Conservation (phyloP, 2,888 invertebrate species). For the Adela reaumurella region DNA sequence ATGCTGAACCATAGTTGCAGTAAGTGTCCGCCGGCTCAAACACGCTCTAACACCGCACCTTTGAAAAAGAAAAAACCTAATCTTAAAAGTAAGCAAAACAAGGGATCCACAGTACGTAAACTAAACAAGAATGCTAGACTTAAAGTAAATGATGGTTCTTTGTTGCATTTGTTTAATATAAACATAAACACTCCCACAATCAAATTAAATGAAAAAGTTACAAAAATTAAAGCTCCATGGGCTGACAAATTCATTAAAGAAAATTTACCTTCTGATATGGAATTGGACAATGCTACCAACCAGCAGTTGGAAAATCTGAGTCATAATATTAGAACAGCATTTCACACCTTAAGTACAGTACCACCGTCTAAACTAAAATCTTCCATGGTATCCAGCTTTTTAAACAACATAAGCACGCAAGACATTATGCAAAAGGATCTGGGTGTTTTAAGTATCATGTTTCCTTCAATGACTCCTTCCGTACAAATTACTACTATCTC, state of each 20-base stretch:
- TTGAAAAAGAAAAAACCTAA: background rate
- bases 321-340: background rate
- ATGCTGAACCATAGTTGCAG: background rate
- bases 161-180: no score
- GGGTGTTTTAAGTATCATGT: no score
- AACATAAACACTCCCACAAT: no score
- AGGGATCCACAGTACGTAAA: no score
- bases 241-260: background rate
- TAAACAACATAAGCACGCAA: no score
- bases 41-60: background rate
- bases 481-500: no score
- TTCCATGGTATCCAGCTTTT: no score
- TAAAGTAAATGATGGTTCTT: no score
- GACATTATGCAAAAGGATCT: no score
- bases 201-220: background rate
- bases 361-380: background rate
- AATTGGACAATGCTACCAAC: background rate
- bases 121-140: no score
- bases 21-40: background rate
- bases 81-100: background rate
- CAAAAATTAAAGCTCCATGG: background rate
- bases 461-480: no score
- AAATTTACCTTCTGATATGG: background rate
- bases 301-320: background rate
- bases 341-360: background rate